Evolutionary conservation across 2,797 vertebrate genomes (phyloP).

Genomic region (Ptychadena robeensis): DNA sequence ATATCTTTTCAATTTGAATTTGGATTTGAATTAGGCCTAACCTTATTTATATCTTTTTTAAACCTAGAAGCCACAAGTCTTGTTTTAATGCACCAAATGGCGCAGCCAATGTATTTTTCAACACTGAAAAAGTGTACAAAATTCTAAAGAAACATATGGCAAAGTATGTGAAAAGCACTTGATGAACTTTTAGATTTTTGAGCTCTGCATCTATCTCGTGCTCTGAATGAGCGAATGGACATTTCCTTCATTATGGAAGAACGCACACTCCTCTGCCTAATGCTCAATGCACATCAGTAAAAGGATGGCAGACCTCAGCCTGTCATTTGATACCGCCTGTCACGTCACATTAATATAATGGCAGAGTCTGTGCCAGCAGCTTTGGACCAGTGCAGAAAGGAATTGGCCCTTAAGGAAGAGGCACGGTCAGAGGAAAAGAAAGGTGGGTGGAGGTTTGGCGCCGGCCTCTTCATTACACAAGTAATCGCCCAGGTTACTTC

Average conservation of each 20-base stretch:
- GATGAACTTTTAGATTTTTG: no score
- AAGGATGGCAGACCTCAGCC: slow-evolving; percentile 1
- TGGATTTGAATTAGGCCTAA: no score
- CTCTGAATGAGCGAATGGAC: no score
- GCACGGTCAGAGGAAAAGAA: neutral
- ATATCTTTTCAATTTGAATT: no score
- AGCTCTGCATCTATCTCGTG: no score
- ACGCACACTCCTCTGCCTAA: neutral
- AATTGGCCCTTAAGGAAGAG: slow-evolving; percentile 27
- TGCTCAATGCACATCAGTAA: neutral
- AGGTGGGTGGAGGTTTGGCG: slow-evolving; percentile 38
- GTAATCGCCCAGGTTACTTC: slow-evolving; percentile 32
- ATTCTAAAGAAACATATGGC: no score
- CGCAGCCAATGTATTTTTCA: no score
- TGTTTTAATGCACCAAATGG: no score
- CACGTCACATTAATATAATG: slow-evolving; percentile 1
- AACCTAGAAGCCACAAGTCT: no score
- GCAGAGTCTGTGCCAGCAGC: slow-evolving; percentile 55
- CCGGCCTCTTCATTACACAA: slow-evolving; percentile 63
- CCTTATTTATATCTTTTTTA: no score
- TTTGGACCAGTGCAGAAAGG: slow-evolving; percentile 38
- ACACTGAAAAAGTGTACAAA: no score
- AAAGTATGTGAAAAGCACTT: no score
- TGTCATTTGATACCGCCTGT: slow-evolving; percentile 45
- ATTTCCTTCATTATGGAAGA: neutral